Base-by-base conservation (phyloP, 2,888 invertebrate species). In the Mantis religiosa region DNA sequence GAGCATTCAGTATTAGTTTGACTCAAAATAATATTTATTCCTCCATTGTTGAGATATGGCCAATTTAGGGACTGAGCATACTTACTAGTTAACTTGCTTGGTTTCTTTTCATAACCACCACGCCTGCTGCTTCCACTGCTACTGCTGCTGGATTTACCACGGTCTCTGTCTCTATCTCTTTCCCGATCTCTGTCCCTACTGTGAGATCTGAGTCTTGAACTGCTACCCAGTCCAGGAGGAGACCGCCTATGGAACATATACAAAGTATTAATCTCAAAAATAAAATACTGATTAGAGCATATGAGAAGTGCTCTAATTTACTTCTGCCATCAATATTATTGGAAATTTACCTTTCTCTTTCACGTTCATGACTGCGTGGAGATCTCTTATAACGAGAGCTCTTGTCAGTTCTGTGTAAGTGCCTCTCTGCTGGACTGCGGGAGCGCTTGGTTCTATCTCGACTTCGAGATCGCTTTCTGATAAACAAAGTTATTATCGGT, bases 401-500 rank as follows among this genome's bases (percentile, higher is more conserved):
- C 84, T 88, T 71, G n/a, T 47, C 54, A 30, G 81, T 3, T 34
- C 27, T 82, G 28, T 92, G 92, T 87, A 90, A 92, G 90, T 88
- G 91, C 91, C 92, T 93, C 54, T 92, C 92, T 84, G 92, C 92
- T 85, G 88, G 88, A 28, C 83, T 88, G 25, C 41, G 88, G 14
- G 88, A 88, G 41, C 34, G 83, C 82, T 71, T 85, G 28, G 81
- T 90, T 84, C 41, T 87, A 12, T 82, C 41, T 30, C 82, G 54
- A 20, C 83, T 83, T 47, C 30, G 81, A n/a, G 82, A 82, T 87
- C 82, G 7, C 87, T 47, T 87, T 28, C 87, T 87, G 3, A 20
- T 20, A 71, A 41, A 71, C 54, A 71, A 71, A 71, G n/a, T n/a
- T n/a, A n/a, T n/a, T n/a, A n/a, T n/a, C n/a, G n/a, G n/a, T n/a